Conservation (phyloP, 2,113 vertebrate genomes). For the Mus spicilegus region DNA sequence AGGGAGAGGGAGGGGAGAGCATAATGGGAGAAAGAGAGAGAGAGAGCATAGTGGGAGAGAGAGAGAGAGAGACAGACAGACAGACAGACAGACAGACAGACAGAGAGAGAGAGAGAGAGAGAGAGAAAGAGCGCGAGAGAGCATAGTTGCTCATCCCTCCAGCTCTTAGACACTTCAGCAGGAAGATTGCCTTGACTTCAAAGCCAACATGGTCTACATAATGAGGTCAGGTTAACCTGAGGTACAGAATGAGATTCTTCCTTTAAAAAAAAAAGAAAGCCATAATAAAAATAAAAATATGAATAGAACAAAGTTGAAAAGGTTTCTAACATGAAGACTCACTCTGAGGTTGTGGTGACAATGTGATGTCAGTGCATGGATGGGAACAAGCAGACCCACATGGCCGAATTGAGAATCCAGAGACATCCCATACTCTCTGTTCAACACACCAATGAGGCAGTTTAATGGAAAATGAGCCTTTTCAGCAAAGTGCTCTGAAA, state of each 20-base stretch:
- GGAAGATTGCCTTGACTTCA: neutral
- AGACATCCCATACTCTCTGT: neutral
- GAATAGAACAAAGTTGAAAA: neutral
- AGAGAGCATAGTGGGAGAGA: neutral
- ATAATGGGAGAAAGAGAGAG: neutral
- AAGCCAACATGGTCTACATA: neutral
- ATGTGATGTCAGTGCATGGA: neutral
- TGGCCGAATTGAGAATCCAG: neutral
- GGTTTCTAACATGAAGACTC: neutral
- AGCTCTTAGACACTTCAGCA: neutral
- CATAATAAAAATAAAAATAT: neutral
- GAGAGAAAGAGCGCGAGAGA: no score
- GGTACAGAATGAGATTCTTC: neutral
- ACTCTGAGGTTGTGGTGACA: neutral
- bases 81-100: no score
- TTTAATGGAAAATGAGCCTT: neutral
- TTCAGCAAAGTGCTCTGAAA: neutral
- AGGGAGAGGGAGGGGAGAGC: no score
- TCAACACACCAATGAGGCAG: neutral
- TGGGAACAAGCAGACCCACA: neutral
- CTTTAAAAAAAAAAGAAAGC: neutral
- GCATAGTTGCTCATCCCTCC: neutral
- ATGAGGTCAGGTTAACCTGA: neutral
- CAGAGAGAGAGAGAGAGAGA: no score
- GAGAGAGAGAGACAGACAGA: neutral